A percentile compares a stretch with the other conserved stretches of the same genome.
These are phyloP conservation scores for Anoplius nigerrimus DNA, from an alignment of 2,888 invertebrate genomes.

Conservation along the genomic window DNA sequence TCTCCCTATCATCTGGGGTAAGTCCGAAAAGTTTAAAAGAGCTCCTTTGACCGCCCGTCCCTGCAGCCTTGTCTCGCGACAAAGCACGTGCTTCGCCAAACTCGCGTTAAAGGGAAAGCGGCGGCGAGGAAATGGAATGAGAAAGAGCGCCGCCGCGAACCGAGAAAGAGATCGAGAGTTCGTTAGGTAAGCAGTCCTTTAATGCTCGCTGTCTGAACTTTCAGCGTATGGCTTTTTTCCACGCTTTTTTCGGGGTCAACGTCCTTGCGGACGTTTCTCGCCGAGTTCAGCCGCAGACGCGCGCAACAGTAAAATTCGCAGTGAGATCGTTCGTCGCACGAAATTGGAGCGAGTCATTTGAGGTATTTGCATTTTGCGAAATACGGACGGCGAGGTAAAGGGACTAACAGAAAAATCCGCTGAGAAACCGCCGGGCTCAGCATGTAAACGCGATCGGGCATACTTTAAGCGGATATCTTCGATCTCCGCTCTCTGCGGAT, in stretches of 20 bases:
- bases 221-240: neutral
- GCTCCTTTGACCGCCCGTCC: conserved; percentile 9
- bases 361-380: too few species aligned
- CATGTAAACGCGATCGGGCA: conserved; percentile 29
- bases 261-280: too few species aligned
- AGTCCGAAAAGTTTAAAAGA: conserved; percentile 1
- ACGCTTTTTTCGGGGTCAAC: neutral
- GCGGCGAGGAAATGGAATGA: too few species aligned
- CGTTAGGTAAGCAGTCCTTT: conserved; percentile 29
- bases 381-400: neutral
- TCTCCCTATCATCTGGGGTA: conserved; percentile 29
- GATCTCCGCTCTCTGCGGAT: conserved; percentile 31
- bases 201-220: conserved; percentile 10
- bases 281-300: too few species aligned
- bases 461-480: conserved; percentile 29
- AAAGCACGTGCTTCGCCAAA: conserved; percentile 35
- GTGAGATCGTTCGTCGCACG: too few species aligned
- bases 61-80: conserved; percentile 39
- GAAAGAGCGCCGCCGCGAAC: neutral
- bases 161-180: conserved; percentile 20
- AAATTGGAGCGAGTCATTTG: too few species aligned
- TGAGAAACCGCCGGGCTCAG: neutral
- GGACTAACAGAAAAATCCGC: neutral
- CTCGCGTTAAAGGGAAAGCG: conserved; percentile 14
- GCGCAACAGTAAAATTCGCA: too few species aligned